Percentiles rank a stretch among this genome's conserved stretches.
phyloP scores from a whole-genome alignment of 2,888 invertebrate genomes.

The Tuta absoluta region DNA sequence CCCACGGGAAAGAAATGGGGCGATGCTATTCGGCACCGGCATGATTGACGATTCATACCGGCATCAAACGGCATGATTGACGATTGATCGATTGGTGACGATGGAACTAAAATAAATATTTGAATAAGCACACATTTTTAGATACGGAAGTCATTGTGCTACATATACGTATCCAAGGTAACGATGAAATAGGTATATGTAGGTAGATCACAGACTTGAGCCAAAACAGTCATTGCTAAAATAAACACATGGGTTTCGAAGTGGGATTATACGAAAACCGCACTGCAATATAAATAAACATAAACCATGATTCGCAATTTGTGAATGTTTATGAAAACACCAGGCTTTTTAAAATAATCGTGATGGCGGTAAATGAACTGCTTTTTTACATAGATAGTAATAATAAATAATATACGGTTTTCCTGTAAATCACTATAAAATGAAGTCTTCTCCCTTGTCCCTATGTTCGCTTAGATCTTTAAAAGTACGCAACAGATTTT shows the following conservation, averaged over 20 bases:
- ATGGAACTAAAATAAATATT: neutral
- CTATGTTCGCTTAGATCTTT: no score
- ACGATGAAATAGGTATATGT: neutral
- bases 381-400: no score
- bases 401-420: no score
- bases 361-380: no score
- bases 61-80: no score
- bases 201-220: neutral
- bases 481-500: no score
- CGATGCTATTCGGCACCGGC: no score
- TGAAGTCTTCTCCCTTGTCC: no score
- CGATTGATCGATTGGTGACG: neutral
- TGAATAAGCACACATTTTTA: slow-evolving; percentile 2
- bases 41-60: no score
- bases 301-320: neutral
- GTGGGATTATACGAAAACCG: neutral
- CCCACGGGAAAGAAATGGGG: no score
- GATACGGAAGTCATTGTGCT: neutral
- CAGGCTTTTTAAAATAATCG: no score
- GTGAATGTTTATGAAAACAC: neutral
- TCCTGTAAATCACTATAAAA: no score
- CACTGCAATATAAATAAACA: slow-evolving; percentile 2
- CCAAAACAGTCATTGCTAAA: slow-evolving; percentile 8
- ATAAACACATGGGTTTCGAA: neutral
- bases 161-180: neutral